Evolutionary conservation across 1,140 invertebrate species (phyloP).

Genomic region (Acromyrmex echinatior): DNA sequence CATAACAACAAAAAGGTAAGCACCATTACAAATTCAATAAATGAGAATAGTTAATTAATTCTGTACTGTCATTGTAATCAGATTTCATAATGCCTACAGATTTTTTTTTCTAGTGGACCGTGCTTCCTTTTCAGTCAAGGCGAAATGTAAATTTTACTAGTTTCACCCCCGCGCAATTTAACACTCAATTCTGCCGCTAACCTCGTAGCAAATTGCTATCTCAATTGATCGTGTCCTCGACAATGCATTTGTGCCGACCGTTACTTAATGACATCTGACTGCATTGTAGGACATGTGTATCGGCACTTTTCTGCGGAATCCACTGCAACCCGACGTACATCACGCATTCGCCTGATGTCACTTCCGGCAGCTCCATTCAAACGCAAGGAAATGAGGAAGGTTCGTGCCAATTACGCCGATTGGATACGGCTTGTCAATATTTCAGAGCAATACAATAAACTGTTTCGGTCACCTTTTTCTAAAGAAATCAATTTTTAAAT

Average conservation of each 20-base stretch:
- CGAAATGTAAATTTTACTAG: constrained; percentile 44
- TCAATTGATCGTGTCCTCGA: constrained; percentile 73
- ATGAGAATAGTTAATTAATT: not conserved
- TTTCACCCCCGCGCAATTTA: constrained; percentile 45
- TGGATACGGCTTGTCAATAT: not conserved
- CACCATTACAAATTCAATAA: not conserved
- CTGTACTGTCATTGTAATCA: not conserved
- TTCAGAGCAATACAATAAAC: not conserved
- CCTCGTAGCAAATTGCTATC: constrained; percentile 67
- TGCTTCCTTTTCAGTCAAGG: constrained; percentile 55
- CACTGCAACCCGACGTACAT: constrained; percentile 12
- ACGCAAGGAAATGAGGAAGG: constrained; percentile 64
- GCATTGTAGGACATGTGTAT: constrained; percentile 64
- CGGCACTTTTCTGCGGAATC: constrained; percentile 58
- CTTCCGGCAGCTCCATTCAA: constrained; percentile 67
- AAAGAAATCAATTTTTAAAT: not conserved
- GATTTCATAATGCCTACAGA: not conserved
- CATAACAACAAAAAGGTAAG: not conserved
- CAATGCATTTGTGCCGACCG: constrained; percentile 55
- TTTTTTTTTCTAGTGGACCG: not conserved
- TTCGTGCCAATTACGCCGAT: constrained; percentile 35
- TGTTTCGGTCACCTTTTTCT: not conserved
- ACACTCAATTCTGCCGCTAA: constrained; percentile 55
- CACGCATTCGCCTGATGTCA: constrained; percentile 60
- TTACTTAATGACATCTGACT: constrained; percentile 56